A percentile compares a stretch with the other conserved stretches of the same genome.
Conservation (phyloP, 2,113 vertebrate genomes). For the Cygnus buccinator region DNA sequence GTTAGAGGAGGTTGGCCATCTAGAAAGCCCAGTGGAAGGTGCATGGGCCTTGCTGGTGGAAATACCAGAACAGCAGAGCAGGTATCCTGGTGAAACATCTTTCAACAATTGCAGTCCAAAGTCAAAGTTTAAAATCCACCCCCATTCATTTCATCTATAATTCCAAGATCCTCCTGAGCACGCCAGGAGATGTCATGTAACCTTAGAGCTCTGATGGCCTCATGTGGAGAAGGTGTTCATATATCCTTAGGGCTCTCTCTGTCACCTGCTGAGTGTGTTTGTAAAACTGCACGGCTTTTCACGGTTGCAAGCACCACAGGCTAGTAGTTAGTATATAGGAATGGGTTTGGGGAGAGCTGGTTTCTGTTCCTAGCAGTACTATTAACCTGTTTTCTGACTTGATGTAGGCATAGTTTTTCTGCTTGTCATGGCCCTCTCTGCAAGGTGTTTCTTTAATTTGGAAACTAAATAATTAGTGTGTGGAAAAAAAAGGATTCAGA, state of each 20-base stretch:
- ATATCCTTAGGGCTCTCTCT: constrained; percentile 27
- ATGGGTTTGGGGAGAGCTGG: background rate
- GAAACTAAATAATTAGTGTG: background rate
- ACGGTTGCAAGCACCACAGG: constrained; percentile 18
- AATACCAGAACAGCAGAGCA: background rate
- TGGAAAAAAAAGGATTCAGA: background rate
- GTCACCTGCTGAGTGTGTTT: constrained; percentile 22
- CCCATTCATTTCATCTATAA: background rate
- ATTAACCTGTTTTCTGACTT: constrained; percentile 55
- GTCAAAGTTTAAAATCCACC: background rate
- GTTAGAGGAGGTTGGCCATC: background rate
- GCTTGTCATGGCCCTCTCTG: background rate
- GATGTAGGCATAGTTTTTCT: background rate
- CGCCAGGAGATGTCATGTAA: background rate
- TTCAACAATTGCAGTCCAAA: background rate
- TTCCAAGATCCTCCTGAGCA: constrained; percentile 17
- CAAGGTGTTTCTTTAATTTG: constrained; percentile 25
- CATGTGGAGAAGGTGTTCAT: constrained; percentile 58
- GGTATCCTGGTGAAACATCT: background rate
- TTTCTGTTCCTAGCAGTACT: constrained; percentile 23
- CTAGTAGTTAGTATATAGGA: background rate
- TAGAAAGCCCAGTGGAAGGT: background rate
- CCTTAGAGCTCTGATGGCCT: constrained; percentile 30
- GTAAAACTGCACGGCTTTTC: constrained; percentile 42
- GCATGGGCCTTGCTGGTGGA: background rate